phyloP scores from a whole-genome alignment of 1,140 invertebrate species.

The Gonioctena quinquepunctata region DNA sequence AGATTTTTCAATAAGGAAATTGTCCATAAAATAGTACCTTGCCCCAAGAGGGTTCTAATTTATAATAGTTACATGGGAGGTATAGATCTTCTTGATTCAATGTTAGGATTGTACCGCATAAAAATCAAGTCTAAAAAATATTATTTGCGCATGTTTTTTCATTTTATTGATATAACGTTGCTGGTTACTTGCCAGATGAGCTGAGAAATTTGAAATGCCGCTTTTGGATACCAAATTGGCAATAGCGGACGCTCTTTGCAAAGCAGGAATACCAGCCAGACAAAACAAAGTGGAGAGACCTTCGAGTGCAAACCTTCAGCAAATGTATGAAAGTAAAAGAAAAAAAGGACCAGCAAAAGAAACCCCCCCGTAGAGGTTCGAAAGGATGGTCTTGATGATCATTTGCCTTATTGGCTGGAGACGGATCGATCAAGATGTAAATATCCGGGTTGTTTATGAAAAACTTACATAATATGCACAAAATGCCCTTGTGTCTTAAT shows the following conservation, averaged over 20 bases:
- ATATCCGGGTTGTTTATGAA: too few species aligned
- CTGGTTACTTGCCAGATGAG: constrained; percentile 30
- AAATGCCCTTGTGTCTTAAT: too few species aligned
- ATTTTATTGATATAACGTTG: neutral
- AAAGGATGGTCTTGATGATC: too few species aligned
- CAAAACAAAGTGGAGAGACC: neutral
- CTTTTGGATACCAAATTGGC: constrained; percentile 22
- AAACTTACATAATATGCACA: too few species aligned
- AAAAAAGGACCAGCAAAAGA: constrained; percentile 7
- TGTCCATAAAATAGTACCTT: neutral
- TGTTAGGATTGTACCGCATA: neutral
- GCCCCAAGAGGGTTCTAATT: neutral
- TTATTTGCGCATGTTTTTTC: neutral
- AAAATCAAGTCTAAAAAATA: neutral
- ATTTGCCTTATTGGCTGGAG: too few species aligned
- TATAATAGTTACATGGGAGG: neutral
- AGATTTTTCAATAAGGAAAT: neutral
- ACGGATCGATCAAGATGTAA: too few species aligned
- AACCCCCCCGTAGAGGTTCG: too few species aligned
- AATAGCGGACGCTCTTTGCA: constrained; percentile 27
- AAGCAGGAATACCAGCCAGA: constrained; percentile 9
- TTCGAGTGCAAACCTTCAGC: constrained; percentile 16
- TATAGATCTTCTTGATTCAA: neutral
- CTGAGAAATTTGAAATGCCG: constrained; percentile 10
- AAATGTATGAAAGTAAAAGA: constrained; percentile 13